phyloP scores from a whole-genome alignment of 2,113 vertebrate species.

The Myxocyprinus asiaticus region DNA sequence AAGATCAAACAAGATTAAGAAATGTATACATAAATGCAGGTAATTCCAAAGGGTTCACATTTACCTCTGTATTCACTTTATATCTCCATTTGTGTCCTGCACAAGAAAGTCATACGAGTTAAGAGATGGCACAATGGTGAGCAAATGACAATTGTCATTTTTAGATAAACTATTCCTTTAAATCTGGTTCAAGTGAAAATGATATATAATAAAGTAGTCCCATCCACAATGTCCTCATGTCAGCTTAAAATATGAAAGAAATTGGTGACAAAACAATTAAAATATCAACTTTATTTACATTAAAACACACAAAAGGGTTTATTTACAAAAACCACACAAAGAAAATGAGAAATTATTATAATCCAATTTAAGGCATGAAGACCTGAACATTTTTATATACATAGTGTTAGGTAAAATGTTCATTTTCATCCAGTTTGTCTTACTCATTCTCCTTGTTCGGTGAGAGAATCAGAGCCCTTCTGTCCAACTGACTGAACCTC shows the following conservation, averaged over 20 bases:
- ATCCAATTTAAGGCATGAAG: conserved; percentile 21
- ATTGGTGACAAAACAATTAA: background rate
- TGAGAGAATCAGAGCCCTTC: conserved; percentile 62
- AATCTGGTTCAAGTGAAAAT: no score
- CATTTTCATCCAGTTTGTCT: background rate
- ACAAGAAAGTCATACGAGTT: no score
- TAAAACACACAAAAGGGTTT: background rate
- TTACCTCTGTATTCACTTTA: no score
- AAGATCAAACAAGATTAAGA: no score
- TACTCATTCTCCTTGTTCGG: conserved; percentile 75
- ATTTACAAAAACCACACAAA: conserved; percentile 25
- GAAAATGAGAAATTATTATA: background rate
- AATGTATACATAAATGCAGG: no score
- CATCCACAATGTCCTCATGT: background rate
- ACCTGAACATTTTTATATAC: conserved; percentile 36
- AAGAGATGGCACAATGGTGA: no score
- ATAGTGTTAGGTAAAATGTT: conserved; percentile 3
- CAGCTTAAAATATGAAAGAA: background rate
- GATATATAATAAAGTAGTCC: no score
- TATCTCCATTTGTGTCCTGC: no score
- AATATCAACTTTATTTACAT: conserved; percentile 63
- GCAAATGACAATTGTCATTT: no score
- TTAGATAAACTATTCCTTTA: no score
- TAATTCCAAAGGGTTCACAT: no score
- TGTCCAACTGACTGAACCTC: conserved; percentile 64